These are phyloP conservation scores for Huso huso DNA, from an alignment of 2,797 vertebrate genomes.

Conservation along the genomic window DNA sequence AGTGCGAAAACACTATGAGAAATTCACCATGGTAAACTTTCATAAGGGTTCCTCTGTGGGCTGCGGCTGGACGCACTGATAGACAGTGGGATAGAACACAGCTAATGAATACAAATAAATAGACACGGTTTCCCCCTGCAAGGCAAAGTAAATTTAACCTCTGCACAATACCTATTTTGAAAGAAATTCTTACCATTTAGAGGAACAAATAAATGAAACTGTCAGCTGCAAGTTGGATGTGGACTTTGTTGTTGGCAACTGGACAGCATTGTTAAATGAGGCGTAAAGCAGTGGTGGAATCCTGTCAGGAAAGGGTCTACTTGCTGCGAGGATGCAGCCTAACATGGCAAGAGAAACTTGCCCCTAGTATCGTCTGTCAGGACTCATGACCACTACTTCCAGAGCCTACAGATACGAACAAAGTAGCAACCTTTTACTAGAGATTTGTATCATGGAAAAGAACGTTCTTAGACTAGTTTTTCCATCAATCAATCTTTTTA, in stretches of 20 bases:
- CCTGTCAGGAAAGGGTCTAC: constrained; percentile 55
- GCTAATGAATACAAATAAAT: background rate
- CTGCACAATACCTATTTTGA: constrained; percentile 1
- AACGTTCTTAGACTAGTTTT: background rate
- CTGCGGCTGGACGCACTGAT: background rate
- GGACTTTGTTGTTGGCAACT: background rate
- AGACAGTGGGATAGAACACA: background rate
- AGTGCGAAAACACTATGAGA: too few species aligned
- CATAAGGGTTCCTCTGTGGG: too few species aligned
- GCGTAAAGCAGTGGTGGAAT: constrained; percentile 54
- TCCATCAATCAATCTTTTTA: constrained; percentile 9
- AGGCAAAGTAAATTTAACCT: background rate
- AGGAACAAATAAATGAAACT: background rate
- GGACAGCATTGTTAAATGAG: constrained; percentile 56
- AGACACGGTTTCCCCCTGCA: background rate
- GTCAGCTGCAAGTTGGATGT: constrained; percentile 1
- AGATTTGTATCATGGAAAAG: constrained; percentile 2
- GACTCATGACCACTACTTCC: constrained; percentile 49
- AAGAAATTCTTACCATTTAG: background rate
- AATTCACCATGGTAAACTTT: too few species aligned
- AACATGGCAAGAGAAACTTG: constrained; percentile 56
- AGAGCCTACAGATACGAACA: constrained; percentile 19
- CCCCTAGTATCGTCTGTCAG: constrained; percentile 61
- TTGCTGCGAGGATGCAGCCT: constrained; percentile 44
- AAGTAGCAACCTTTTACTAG: constrained; percentile 3